These are phyloP conservation scores for Triops cancriformis DNA, from an alignment of 1,140 invertebrate genomes.

Conservation along the genomic window DNA sequence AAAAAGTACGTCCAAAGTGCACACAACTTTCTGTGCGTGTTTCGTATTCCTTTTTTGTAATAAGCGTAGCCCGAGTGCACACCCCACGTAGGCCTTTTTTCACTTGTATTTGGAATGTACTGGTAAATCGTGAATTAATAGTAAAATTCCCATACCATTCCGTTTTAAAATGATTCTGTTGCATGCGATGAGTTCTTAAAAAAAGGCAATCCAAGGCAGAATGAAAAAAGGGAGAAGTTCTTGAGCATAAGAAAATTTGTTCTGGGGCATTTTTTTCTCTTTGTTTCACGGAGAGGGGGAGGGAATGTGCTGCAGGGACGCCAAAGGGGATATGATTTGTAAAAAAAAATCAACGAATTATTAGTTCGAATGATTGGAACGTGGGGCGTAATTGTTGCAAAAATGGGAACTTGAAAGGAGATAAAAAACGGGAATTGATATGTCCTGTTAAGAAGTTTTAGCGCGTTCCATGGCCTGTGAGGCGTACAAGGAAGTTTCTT, in stretches of 20 bases:
- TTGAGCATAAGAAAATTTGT: constrained; percentile 11
- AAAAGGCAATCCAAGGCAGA: constrained; percentile 13
- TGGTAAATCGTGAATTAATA: not conserved
- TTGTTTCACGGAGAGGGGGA: not conserved
- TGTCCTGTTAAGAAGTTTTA: not conserved
- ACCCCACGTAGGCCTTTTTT: not conserved
- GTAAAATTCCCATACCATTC: constrained; percentile 6
- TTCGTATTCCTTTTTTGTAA: not conserved
- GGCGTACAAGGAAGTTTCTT: constrained; percentile 51
- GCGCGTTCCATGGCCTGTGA: not conserved
- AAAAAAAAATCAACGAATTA: not conserved
- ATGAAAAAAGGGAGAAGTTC: not conserved
- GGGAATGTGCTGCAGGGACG: not conserved
- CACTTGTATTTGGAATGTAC: not conserved
- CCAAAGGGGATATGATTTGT: not conserved
- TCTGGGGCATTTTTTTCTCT: not conserved
- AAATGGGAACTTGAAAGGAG: not conserved
- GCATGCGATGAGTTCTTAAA: not conserved
- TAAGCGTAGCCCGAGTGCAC: constrained; percentile 6
- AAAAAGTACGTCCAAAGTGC: not conserved
- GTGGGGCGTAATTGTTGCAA: not conserved
- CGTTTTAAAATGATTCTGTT: not conserved
- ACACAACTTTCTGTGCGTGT: not conserved
- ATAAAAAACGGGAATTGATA: not conserved
- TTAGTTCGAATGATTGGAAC: not conserved